Base-by-base conservation (phyloP, 2,888 invertebrate genomes). In the Drosophila nr. perissopoda region DNA sequence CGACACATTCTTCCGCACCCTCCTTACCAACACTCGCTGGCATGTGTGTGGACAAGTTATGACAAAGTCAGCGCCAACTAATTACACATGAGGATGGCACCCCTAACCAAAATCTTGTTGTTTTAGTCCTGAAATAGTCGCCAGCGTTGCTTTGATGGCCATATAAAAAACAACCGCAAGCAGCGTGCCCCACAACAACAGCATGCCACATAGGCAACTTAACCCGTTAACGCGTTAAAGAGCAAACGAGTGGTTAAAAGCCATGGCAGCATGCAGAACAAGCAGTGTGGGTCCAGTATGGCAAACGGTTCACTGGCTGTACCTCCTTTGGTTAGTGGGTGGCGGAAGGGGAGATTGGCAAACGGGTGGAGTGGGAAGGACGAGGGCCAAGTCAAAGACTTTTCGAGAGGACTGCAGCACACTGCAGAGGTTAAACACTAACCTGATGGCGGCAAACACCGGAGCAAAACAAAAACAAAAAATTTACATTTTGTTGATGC, bases 191-290 rank as follows among this genome's bases (percentile, higher is more conserved):
- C 46, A 21, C 25, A 61, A 58, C 56, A 72, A 57, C 40, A 29
- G 58, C 69, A 66, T 74, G 57, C 69, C 79, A 84, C 74, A 89
- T 82, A 76, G 88, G 82, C 85, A 88, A 85, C 86, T 88, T 88
- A 89, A 82, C 88, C 89, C 85, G 86, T 82, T 86, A 89, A 88
- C 85, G 89, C 89, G 89, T 86, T 86, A 88, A 89, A 89, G 85
- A 89, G 88, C 88, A 75, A 88, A 79, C 81, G 88, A 86, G 88
- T 89, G 88, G 76, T 79, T 88, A 89, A 86, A 81, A 82, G 88
- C 77, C 64, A 64, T 64, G 82, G 78, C 74, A 65, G 66, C 63
- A 63, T 59, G 58, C 54, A 70, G 63, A 33, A 51, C 48, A n/a
- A 8, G 42, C 6, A 25, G 53, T n/a, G 46, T 36, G 60, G 8